Evolutionary conservation across 92 coral and sea anemone genomes (phyloP).

Genomic region (Meandrina meandrites): DNA sequence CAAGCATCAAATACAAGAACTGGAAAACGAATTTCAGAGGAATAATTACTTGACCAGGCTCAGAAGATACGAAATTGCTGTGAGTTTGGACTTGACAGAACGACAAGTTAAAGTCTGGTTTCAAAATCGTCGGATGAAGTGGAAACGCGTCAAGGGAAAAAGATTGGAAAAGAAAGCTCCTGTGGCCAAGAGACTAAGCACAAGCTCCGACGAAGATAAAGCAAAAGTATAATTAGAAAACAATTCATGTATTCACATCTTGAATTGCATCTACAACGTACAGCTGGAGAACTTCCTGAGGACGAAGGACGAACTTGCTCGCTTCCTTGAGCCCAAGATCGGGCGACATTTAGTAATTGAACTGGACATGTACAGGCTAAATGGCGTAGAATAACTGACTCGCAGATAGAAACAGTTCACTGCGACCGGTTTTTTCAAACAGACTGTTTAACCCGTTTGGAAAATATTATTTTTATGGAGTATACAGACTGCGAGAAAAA

Average conservation of each 20-base stretch:
- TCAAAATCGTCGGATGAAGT: constrained; percentile 97
- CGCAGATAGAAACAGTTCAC: not conserved
- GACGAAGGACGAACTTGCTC: not conserved
- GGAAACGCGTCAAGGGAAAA: constrained; percentile 98
- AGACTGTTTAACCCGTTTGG: not conserved
- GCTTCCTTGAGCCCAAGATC: not conserved
- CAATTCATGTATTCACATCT: no score
- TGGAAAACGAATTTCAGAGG: constrained; percentile 97
- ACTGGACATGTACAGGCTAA: not conserved
- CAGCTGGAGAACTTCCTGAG: not conserved
- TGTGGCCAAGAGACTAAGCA: constrained; percentile 2
- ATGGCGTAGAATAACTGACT: not conserved
- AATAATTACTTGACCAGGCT: constrained; percentile 96
- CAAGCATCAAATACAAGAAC: constrained; percentile 98
- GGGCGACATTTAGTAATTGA: not conserved
- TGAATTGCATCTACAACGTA: not conserved
- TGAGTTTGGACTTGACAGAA: constrained; percentile 95
- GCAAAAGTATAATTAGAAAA: not conserved
- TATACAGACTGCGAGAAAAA: not conserved
- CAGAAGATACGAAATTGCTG: constrained; percentile 98
- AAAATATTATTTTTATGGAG: not conserved
- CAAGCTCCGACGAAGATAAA: constrained; percentile 36
- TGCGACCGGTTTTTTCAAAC: not conserved
- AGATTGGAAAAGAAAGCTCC: constrained; percentile 87
- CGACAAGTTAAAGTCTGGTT: constrained; percentile 99